These are phyloP conservation scores for Raphicerus campestris DNA, from an alignment of 2,113 vertebrate species.

Conservation along the genomic window DNA sequence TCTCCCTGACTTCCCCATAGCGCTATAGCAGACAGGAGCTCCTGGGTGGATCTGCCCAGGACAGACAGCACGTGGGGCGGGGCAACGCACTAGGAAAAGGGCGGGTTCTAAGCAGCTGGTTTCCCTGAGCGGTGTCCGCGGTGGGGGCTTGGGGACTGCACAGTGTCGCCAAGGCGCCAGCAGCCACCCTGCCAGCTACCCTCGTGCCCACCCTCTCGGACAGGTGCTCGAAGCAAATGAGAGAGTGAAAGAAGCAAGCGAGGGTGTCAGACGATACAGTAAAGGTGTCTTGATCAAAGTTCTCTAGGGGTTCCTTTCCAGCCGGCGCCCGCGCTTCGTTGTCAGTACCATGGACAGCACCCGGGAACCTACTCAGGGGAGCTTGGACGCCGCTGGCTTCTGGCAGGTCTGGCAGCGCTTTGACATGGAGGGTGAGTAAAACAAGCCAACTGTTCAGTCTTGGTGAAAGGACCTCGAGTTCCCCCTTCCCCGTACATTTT, in stretches of 20 bases:
- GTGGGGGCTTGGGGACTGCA: not conserved
- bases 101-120: not conserved
- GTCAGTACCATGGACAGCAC: slow-evolving; percentile 87
- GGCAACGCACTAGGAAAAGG: not conserved
- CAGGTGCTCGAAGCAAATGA: not conserved
- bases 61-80: not conserved
- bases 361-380: slow-evolving; percentile 66
- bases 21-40: not conserved
- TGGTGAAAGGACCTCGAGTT: not conserved
- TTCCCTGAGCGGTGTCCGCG: not conserved
- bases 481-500: not conserved
- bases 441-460: not conserved
- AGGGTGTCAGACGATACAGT: fast-evolving
- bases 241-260: not conserved
- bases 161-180: not conserved
- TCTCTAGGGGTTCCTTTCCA: fast-evolving
- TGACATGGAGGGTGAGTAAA: slow-evolving; percentile 88
- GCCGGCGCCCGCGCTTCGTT: fast-evolving
- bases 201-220: fast-evolving
- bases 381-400: slow-evolving; percentile 88
- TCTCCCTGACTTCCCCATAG: not conserved
- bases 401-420: slow-evolving; percentile 91
- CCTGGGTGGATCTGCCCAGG: not conserved
- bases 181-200: not conserved
- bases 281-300: not conserved